These are phyloP conservation scores for Gadus chalcogrammus DNA, from an alignment of 2,113 vertebrate genomes.

Conservation along the genomic window DNA sequence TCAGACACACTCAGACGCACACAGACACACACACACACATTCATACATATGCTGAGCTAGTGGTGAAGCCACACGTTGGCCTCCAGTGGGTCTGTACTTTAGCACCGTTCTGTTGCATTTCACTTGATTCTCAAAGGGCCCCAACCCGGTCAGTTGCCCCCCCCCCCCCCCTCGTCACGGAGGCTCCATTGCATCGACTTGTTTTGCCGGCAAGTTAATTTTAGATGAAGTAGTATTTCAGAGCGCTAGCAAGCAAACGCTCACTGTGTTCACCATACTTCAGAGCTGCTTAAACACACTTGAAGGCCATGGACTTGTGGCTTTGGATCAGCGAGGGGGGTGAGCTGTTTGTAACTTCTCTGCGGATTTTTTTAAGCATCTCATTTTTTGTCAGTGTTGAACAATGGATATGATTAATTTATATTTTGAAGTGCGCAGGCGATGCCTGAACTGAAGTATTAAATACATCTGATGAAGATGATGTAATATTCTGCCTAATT, in stretches of 20 bases:
- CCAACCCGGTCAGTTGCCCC: no score
- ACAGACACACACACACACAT: conserved; percentile 62
- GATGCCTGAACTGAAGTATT: conserved; percentile 59
- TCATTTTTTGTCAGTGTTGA: conserved; percentile 56
- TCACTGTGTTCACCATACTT: conserved; percentile 8
- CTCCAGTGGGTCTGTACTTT: conserved; percentile 35
- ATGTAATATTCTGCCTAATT: conserved; percentile 53
- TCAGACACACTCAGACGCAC: conserved; percentile 7
- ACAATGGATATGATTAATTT: conserved; percentile 61
- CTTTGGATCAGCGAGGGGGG: conserved; percentile 25
- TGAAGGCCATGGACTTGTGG: conserved; percentile 17
- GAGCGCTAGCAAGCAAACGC: neutral
- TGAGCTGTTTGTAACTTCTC: conserved; percentile 12
- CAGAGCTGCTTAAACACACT: conserved; percentile 38
- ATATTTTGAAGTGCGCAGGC: conserved; percentile 64
- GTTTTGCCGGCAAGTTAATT: no score
- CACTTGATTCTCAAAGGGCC: conserved; percentile 14
- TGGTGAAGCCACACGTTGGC: conserved; percentile 35
- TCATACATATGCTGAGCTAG: conserved; percentile 51
- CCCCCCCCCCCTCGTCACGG: no score
- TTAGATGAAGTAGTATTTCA: conserved; percentile 39
- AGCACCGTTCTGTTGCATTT: conserved; percentile 26
- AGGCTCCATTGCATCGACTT: no score
- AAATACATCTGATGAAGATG: conserved; percentile 51
- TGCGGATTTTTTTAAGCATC: conserved; percentile 51